These are phyloP conservation scores for Protomyctophum bolini DNA, from an alignment of 2,113 vertebrate species.

Conservation along the genomic window DNA sequence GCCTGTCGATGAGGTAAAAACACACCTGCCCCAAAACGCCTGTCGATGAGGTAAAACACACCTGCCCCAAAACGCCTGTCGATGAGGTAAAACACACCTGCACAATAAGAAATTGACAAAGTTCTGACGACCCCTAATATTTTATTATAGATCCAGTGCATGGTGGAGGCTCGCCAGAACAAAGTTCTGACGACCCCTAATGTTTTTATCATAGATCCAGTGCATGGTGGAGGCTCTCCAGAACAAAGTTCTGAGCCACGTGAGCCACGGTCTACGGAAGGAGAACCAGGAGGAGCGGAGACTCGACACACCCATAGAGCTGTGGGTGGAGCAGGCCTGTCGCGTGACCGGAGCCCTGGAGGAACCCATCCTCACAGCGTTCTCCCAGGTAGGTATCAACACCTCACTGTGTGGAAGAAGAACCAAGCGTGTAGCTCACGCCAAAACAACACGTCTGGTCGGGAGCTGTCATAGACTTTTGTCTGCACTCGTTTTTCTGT, in stretches of 20 bases:
- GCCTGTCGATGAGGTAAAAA: constrained; percentile 43
- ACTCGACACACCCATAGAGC: constrained; percentile 57
- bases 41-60: constrained; percentile 38
- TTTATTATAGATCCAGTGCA: too few relatives aligned
- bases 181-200: constrained; percentile 28
- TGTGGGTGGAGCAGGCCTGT: constrained; percentile 66
- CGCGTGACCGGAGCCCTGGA: constrained; percentile 55
- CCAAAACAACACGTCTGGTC: too few relatives aligned
- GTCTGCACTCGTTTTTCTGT: too few relatives aligned
- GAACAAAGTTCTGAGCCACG: constrained; percentile 37
- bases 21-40: constrained; percentile 27
- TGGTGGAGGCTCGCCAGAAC: constrained; percentile 64
- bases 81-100: constrained; percentile 38
- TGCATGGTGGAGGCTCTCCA: constrained; percentile 64
- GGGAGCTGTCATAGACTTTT: too few relatives aligned
- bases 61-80: constrained; percentile 29
- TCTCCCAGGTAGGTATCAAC: too few relatives aligned
- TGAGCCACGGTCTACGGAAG: constrained; percentile 28
- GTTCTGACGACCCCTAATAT: too few relatives aligned
- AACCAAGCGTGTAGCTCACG: too few relatives aligned
- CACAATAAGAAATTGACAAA: too few relatives aligned
- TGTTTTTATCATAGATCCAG: constrained; percentile 49
- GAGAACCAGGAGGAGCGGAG: constrained; percentile 37
- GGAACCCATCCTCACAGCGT: constrained; percentile 38
- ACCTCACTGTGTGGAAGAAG: too few relatives aligned